A percentile compares a stretch with the other conserved stretches of the same genome.
Conservation (phyloP, 2,113 vertebrate species). For the Carollia perspicillata region DNA sequence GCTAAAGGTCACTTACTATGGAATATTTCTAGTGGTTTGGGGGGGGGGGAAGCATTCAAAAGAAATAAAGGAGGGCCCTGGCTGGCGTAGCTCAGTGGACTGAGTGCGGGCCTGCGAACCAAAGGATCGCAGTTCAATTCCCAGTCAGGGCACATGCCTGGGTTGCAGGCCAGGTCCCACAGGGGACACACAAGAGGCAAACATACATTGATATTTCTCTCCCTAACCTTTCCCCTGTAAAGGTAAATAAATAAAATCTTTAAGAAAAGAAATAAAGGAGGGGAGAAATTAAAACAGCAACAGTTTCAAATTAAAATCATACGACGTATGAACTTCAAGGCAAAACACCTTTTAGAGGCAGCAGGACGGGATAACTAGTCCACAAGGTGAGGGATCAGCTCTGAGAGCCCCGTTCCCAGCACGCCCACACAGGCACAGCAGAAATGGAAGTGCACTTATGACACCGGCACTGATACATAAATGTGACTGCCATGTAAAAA, state of each 20-base stretch:
- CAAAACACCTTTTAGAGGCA: neutral
- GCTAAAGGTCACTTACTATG: neutral
- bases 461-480: neutral
- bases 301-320: slow-evolving; percentile 18
- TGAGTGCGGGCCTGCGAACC: too few relatives aligned
- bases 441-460: neutral
- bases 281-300: neutral
- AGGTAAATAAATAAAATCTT: too few relatives aligned
- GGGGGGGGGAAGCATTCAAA: neutral
- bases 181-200: too few relatives aligned
- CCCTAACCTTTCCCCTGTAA: too few relatives aligned
- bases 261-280: slow-evolving; percentile 14
- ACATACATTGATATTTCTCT: too few relatives aligned
- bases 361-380: neutral
- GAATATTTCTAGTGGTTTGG: neutral
- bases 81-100: too few relatives aligned
- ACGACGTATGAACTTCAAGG: neutral
- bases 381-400: neutral
- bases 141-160: too few relatives aligned
- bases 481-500: neutral
- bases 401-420: neutral
- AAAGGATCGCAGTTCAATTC: too few relatives aligned
- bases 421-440: neutral
- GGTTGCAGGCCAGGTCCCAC: too few relatives aligned
- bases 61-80: neutral